Percentiles rank a stretch among this genome's conserved stretches.
phyloP scores from a whole-genome alignment of 2,888 invertebrate genomes.

The Papilio protenor region DNA sequence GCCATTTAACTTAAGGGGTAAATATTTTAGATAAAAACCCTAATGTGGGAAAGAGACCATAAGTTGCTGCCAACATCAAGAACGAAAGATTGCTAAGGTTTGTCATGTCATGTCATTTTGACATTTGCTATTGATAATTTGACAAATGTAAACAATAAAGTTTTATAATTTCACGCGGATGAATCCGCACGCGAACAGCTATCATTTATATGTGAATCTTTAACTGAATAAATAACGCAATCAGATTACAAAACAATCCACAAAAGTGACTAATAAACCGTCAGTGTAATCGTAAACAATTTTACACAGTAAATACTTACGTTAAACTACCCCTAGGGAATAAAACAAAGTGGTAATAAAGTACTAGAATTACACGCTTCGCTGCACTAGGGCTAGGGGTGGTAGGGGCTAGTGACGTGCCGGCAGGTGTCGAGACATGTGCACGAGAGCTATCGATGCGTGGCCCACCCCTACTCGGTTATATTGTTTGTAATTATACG shows the following conservation, averaged over 20 bases:
- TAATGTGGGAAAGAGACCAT: no score
- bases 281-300: conserved; percentile 20
- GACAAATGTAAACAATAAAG: no score
- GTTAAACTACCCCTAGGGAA: conserved; percentile 18
- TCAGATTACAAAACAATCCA: not conserved
- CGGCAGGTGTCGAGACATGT: conserved; percentile 44
- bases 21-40: no score
- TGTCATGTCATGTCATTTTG: no score
- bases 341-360: conserved; percentile 37
- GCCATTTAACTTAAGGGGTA: no score
- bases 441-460: conserved; percentile 18
- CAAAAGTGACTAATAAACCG: conserved; percentile 15
- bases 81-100: no score
- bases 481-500: not conserved
- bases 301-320: conserved; percentile 15
- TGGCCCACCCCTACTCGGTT: conserved; percentile 28
- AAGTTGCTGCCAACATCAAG: no score
- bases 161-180: no score
- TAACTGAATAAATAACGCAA: not conserved
- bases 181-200: no score
- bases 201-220: not conserved
- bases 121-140: no score
- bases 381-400: not conserved
- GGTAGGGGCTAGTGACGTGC: conserved; percentile 18
- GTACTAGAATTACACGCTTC: conserved; percentile 43